phyloP scores from a whole-genome alignment of 2,113 vertebrate species.

The Oreocharis arfaki region DNA sequence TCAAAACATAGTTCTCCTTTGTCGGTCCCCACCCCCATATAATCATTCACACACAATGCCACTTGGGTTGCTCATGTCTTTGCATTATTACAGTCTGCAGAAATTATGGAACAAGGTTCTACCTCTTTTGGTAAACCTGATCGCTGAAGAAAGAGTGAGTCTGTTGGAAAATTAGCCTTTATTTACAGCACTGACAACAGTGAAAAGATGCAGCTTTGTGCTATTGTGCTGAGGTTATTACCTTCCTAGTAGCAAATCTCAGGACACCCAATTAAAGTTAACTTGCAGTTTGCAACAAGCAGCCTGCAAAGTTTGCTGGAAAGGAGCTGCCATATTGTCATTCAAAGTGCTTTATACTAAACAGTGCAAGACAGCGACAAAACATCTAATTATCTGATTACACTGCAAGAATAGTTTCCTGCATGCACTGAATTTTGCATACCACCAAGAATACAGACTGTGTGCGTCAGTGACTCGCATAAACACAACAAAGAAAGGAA shows the following conservation, averaged over 20 bases:
- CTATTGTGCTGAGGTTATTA: conserved; percentile 30
- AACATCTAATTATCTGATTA: conserved; percentile 61
- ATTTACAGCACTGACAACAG: conserved; percentile 38
- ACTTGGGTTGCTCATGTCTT: background rate
- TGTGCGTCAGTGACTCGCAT: background rate
- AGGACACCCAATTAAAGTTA: conserved; percentile 68
- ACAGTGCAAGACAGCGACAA: conserved; percentile 16
- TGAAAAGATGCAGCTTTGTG: conserved; percentile 19
- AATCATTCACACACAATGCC: background rate
- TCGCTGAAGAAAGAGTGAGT: background rate
- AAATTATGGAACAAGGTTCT: background rate
- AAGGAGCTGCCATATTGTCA: conserved; percentile 42
- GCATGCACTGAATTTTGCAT: conserved; percentile 28
- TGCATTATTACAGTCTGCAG: background rate
- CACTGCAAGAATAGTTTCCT: background rate
- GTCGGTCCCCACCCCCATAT: background rate
- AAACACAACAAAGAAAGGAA: background rate
- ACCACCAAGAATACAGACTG: background rate
- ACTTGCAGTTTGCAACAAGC: conserved; percentile 59
- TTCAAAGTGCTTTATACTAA: conserved; percentile 46
- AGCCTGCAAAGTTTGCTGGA: conserved; percentile 49
- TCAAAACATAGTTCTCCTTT: conserved; percentile 1
- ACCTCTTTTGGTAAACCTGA: background rate
- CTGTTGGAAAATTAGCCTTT: conserved; percentile 45
- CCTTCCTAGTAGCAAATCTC: conserved; percentile 57